Percentiles rank a stretch among this genome's conserved stretches.
These are phyloP conservation scores for Gastrophysa polygoni DNA, from an alignment of 2,888 invertebrate species.

Conservation along the genomic window DNA sequence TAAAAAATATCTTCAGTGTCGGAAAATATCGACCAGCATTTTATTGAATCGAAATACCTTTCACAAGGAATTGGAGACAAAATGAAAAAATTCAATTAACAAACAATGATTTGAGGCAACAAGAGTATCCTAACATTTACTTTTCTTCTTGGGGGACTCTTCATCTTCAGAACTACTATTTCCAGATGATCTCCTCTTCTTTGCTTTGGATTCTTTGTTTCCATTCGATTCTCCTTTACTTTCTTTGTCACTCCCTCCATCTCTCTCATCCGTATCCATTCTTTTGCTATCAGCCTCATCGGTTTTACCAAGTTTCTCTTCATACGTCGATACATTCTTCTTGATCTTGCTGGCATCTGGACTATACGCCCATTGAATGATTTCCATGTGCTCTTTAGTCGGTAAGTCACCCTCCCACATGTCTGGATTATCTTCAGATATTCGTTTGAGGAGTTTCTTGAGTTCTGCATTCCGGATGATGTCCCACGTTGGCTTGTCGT, in stretches of 20 bases:
- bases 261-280: slow-evolving; percentile 28
- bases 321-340: slow-evolving; percentile 60
- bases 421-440: slow-evolving; percentile 67
- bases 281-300: slow-evolving; percentile 40
- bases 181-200: slow-evolving; percentile 49
- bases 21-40: too few species aligned
- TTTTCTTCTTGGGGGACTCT: slow-evolving; percentile 51
- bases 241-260: slow-evolving; percentile 31
- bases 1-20: too few species aligned
- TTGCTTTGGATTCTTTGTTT: slow-evolving; percentile 30
- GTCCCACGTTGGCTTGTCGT: slow-evolving; percentile 73
- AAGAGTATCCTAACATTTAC: slow-evolving; percentile 27
- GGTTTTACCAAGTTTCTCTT: slow-evolving; percentile 56
- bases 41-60: too few species aligned
- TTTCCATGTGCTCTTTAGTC: slow-evolving; percentile 68
- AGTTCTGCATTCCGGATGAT: slow-evolving; percentile 71
- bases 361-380: slow-evolving; percentile 79
- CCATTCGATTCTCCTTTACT: slow-evolving; percentile 20
- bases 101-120: too few species aligned
- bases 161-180: slow-evolving; percentile 44
- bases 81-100: too few species aligned
- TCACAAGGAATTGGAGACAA: too few species aligned
- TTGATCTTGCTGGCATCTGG: slow-evolving; percentile 73
- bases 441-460: slow-evolving; percentile 63
- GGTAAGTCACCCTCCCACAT: slow-evolving; percentile 72